Evolutionary conservation across 2,113 vertebrate species (phyloP).

Genomic region (Dipodomys ordii): DNA sequence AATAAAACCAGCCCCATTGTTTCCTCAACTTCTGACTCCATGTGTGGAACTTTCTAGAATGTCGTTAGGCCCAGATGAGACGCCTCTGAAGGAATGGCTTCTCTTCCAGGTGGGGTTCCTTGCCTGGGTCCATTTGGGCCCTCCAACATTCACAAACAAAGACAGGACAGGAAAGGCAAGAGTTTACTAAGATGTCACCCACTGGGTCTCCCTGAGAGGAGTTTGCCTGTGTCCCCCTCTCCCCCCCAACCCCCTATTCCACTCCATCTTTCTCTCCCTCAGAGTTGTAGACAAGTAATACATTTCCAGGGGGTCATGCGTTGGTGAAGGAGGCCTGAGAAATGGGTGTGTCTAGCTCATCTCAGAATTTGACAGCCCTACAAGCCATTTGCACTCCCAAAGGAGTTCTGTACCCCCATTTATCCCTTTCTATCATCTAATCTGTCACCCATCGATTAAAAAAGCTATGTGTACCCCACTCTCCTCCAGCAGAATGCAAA

Average conservation of each 20-base stretch:
- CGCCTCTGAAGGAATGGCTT: no score
- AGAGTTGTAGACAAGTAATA: not conserved
- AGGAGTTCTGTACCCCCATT: not conserved
- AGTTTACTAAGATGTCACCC: not conserved
- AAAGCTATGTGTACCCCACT: no score
- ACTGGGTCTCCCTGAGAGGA: not conserved
- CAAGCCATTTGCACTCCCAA: not conserved
- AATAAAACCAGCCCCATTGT: no score
- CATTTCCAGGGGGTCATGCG: not conserved
- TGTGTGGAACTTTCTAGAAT: no score
- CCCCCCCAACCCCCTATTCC: fast-evolving
- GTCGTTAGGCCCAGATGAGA: no score
- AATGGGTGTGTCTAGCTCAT: not conserved
- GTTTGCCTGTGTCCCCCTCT: not conserved
- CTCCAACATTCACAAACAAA: no score
- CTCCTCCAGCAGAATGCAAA: not conserved
- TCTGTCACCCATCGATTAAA: no score
- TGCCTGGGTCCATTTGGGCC: no score
- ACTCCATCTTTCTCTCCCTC: not conserved
- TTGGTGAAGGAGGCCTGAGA: not conserved
- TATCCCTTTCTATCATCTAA: no score
- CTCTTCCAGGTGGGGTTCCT: no score
- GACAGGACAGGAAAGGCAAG: no score
- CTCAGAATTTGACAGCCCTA: not conserved
- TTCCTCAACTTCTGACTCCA: no score